Conservation (phyloP, 2,888 invertebrate species). For the Spodoptera littoralis region DNA sequence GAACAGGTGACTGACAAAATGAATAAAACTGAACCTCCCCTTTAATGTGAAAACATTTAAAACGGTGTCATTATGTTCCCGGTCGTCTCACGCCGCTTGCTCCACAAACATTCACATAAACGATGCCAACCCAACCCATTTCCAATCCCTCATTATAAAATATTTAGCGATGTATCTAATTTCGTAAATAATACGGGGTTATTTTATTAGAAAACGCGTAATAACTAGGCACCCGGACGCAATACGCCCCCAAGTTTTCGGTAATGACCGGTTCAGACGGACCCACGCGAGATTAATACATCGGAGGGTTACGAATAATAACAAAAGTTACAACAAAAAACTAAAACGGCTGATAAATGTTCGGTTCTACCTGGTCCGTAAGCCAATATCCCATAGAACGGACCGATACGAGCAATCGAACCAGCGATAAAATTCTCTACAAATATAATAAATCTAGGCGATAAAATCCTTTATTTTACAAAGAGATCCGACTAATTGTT, state of each 20-base stretch:
- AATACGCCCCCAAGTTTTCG: conserved; percentile 86
- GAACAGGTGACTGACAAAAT: conserved; percentile 64
- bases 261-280: conserved; percentile 85
- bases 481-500: conserved; percentile 83
- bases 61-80: conserved; percentile 70
- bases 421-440: conserved; percentile 81
- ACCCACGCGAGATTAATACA: conserved; percentile 87
- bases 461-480: conserved; percentile 82
- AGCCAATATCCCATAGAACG: conserved; percentile 68
- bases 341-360: conserved; percentile 84
- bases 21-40: conserved; percentile 60
- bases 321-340: conserved; percentile 85
- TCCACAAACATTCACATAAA: conserved; percentile 72
- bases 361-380: conserved; percentile 79
- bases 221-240: conserved; percentile 86
- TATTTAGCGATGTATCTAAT: conserved; percentile 88
- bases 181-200: conserved; percentile 85
- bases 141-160: conserved; percentile 84
- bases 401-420: conserved; percentile 72
- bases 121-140: conserved; percentile 78
- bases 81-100: conserved; percentile 64
- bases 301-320: conserved; percentile 84
- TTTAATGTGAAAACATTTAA: conserved; percentile 67
- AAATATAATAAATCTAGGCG: conserved; percentile 86
- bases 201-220: conserved; percentile 86